phyloP scores from a whole-genome alignment of 2,888 invertebrate genomes.

The Reticulitermes lucifugus region DNA sequence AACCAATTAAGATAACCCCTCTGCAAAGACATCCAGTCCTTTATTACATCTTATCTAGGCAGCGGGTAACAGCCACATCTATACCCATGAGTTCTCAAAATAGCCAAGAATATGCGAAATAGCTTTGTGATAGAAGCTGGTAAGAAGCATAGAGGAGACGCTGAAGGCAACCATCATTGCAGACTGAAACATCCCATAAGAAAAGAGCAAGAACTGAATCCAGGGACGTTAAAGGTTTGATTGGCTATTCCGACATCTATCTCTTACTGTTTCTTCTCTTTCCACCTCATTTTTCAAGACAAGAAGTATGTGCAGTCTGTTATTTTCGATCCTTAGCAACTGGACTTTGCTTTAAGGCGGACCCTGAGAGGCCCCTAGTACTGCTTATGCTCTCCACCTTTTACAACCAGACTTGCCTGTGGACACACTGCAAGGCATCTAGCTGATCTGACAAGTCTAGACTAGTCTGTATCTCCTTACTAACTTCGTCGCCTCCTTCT shows the following conservation, averaged over 20 bases:
- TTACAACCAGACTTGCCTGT: too few species aligned
- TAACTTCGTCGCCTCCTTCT: too few species aligned
- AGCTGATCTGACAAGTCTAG: too few species aligned
- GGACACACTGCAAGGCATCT: too few species aligned
- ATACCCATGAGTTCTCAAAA: neutral
- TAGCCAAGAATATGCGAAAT: constrained; percentile 10
- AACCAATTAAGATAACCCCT: constrained; percentile 3
- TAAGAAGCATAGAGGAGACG: neutral
- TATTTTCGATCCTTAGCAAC: too few species aligned
- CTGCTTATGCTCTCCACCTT: too few species aligned
- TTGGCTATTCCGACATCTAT: constrained; percentile 23
- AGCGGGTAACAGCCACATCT: neutral
- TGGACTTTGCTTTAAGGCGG: too few species aligned
- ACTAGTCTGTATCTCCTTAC: too few species aligned
- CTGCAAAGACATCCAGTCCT: neutral
- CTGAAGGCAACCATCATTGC: neutral
- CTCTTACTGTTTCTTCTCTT: neutral
- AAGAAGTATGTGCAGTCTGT: too few species aligned
- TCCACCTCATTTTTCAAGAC: neutral
- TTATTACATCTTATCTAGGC: neutral
- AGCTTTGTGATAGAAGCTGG: neutral
- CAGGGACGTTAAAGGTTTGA: constrained; percentile 35
- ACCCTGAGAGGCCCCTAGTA: too few species aligned
- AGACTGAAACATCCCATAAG: neutral
- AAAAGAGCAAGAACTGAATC: neutral